Percentiles rank a stretch among this genome's conserved stretches.
These are phyloP conservation scores for Hypsibius dujardini DNA, from an alignment of 1,140 invertebrate genomes.

Conservation along the genomic window DNA sequence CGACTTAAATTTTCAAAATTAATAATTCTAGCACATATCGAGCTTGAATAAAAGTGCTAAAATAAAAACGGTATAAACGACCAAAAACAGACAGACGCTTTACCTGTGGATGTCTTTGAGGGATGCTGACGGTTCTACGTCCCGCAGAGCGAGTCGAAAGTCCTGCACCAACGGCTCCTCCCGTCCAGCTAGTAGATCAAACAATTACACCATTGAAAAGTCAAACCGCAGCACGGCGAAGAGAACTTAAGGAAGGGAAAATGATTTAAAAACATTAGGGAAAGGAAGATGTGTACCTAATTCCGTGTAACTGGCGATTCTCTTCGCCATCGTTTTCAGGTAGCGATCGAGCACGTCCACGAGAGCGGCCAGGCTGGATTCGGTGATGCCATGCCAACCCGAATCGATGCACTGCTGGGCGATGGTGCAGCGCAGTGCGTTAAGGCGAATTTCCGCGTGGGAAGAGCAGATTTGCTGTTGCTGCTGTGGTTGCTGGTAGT, in stretches of 20 bases:
- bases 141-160: background rate
- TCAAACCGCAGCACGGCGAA: too few relatives aligned
- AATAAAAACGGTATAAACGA: too few relatives aligned
- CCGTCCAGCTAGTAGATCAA: background rate
- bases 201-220: too few relatives aligned
- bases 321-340: background rate
- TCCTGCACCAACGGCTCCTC: background rate
- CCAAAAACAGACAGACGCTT: background rate
- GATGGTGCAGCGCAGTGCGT: background rate
- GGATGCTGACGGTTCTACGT: background rate
- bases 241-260: too few relatives aligned
- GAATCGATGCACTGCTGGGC: background rate
- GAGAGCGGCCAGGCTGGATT: background rate
- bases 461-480: too few relatives aligned
- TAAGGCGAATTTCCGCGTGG: background rate
- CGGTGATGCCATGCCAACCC: background rate
- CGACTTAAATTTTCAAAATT: too few relatives aligned
- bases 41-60: too few relatives aligned
- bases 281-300: background rate
- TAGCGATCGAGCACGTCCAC: background rate
- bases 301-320: background rate
- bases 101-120: background rate
- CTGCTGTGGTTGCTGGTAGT: too few relatives aligned
- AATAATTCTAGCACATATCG: too few relatives aligned
- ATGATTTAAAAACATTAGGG: too few relatives aligned